phyloP scores from a whole-genome alignment of 2,797 vertebrate genomes.

The Poeciliopsis turneri region DNA sequence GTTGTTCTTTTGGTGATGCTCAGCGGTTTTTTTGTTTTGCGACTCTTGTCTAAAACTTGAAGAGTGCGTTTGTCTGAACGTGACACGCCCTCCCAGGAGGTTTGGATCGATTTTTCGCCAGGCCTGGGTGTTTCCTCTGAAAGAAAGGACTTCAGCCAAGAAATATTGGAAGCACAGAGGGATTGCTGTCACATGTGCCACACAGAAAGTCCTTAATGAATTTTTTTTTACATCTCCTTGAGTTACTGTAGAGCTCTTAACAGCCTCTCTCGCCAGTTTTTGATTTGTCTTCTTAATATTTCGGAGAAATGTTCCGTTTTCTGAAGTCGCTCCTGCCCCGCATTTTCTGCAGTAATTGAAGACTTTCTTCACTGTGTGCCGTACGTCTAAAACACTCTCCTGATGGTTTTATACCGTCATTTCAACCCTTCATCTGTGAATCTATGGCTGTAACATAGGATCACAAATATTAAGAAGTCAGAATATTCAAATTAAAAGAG shows the following conservation, averaged over 20 bases:
- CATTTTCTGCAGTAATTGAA: background rate
- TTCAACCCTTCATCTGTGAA: background rate
- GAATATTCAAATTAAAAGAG: background rate
- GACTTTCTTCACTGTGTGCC: background rate
- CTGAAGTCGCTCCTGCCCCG: background rate
- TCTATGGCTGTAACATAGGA: background rate
- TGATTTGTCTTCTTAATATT: background rate
- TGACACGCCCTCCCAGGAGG: background rate
- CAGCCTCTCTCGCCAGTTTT: background rate
- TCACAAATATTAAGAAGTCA: background rate
- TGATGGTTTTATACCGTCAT: background rate
- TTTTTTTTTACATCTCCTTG: background rate
- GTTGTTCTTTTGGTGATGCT: background rate
- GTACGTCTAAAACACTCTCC: background rate
- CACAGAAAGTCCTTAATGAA: background rate
- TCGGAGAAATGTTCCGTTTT: background rate
- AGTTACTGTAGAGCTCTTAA: background rate
- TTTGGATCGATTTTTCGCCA: background rate
- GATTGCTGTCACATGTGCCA: background rate
- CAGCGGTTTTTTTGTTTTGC: background rate
- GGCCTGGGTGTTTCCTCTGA: background rate
- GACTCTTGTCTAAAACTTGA: background rate
- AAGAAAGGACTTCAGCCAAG: background rate
- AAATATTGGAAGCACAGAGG: background rate
- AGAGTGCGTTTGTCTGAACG: background rate